Evolutionary conservation across 2,888 invertebrate species (phyloP).

Genomic region (Artemia sp.): DNA sequence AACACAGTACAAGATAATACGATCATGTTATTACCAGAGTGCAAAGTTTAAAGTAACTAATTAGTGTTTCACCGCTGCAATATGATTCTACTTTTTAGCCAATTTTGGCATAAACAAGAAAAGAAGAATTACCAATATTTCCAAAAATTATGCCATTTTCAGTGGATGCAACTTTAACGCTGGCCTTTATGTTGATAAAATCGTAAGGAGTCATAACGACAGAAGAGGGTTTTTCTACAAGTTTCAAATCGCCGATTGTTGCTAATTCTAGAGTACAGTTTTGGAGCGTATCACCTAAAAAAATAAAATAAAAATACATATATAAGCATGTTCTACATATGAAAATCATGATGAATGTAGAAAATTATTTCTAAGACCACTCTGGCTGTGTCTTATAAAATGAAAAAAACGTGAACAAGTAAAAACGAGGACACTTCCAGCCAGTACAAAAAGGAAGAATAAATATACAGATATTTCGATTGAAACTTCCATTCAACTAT

Average conservation of each 20-base stretch:
- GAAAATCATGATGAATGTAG: no score
- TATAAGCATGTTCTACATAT: no score
- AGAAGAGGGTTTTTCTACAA: slow-evolving; percentile 92
- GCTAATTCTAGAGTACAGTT: slow-evolving; percentile 95
- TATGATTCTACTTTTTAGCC: not conserved
- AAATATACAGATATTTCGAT: no score
- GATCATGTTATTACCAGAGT: no score
- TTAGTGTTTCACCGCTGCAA: not conserved
- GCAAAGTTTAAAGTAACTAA: no score
- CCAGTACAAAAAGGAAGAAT: no score
- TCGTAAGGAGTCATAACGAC: slow-evolving; percentile 90
- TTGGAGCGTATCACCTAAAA: slow-evolving; percentile 72
- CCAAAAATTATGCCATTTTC: slow-evolving; percentile 99
- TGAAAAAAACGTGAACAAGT: no score
- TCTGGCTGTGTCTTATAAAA: no score
- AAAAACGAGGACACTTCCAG: no score
- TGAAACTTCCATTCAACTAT: no score
- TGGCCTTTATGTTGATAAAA: slow-evolving; percentile 94
- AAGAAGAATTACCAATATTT: slow-evolving; percentile 56
- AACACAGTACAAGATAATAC: no score
- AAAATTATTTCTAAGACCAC: no score
- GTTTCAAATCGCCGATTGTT: slow-evolving; percentile 87
- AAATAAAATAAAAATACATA: not conserved
- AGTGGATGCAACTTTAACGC: slow-evolving; percentile 93
- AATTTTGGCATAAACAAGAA: not conserved